Evolutionary conservation across 1,140 invertebrate genomes (phyloP), one percentile per base, ranked within the genome.

Genomic region (Delia radicum): DNA sequence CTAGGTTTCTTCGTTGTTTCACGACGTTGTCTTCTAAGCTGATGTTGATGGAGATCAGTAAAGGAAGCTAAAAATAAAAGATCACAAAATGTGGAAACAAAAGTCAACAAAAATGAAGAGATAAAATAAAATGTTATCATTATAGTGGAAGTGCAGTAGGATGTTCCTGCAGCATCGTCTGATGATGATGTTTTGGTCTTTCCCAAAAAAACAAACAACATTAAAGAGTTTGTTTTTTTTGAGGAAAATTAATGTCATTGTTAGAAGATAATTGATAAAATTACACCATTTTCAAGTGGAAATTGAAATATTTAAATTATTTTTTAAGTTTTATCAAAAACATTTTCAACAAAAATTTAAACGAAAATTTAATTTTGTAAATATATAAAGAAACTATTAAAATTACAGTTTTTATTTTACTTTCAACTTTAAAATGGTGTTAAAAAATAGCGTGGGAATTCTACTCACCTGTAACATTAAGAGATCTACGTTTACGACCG

Each of bases 401-500:
- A n/a, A n/a, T n/a, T n/a, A n/a, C n/a, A n/a, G n/a, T n/a, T n/a
- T n/a, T n/a, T n/a, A n/a, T n/a, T n/a, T n/a, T n/a, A n/a, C n/a
- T n/a, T n/a, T n/a, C n/a, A n/a, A n/a, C n/a, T n/a, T n/a, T n/a
- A n/a, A n/a, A n/a, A n/a, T n/a, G n/a, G n/a, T n/a, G n/a, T n/a
- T n/a, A n/a, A n/a, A n/a, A n/a, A n/a, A n/a, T n/a, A n/a, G n/a
- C n/a, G n/a, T n/a, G n/a, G n/a, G n/a, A n/a, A n/a, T n/a, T n/a
- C 6, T 69, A 78, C 79, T 77, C 28, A 80, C 79, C 62, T 78
- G 79, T 78, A 7, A 46, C 75, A 76, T 79, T 78, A 18, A 80
- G 12, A 8, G 78, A 78, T 31, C 79, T 72, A 48, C 69, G 71
- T 69, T 74, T 91, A 79, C 90, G 89, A 18, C 95, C 95, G 87